A percentile compares a stretch with the other conserved stretches of the same genome.
These are phyloP conservation scores for Liparis tanakae DNA, from an alignment of 2,797 vertebrate genomes.

Conservation along the genomic window DNA sequence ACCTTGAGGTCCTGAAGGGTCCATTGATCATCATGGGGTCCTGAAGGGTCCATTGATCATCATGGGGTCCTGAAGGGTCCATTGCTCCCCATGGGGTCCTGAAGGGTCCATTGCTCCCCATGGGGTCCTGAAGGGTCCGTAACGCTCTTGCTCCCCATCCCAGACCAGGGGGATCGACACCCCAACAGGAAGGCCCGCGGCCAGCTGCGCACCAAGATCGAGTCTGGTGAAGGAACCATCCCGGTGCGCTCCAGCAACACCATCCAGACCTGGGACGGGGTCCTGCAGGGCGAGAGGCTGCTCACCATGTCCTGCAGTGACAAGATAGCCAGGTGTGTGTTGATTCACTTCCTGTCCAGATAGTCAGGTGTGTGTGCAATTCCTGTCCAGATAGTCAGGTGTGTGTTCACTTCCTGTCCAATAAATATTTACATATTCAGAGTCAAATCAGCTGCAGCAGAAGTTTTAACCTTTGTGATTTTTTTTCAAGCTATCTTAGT, in stretches of 20 bases:
- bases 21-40: neutral
- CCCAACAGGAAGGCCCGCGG: conserved; percentile 93
- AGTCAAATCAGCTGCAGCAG: too few relatives aligned
- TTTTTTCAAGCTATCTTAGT: too few relatives aligned
- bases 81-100: neutral
- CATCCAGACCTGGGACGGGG: conserved; percentile 95
- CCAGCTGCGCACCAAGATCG: conserved; percentile 94
- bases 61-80: too few relatives aligned
- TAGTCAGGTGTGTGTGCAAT: too few relatives aligned
- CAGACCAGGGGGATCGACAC: conserved; percentile 92
- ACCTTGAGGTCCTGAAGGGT: too few relatives aligned
- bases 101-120: too few relatives aligned
- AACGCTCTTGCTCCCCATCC: neutral
- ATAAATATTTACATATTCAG: too few relatives aligned
- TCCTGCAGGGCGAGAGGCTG: conserved; percentile 91
- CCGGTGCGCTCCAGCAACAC: conserved; percentile 89
- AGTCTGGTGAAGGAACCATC: conserved; percentile 95
- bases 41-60: too few relatives aligned
- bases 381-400: too few relatives aligned
- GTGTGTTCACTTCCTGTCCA: too few relatives aligned
- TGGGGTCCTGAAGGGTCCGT: neutral
- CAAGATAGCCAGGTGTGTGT: conserved; percentile 91
- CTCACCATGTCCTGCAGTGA: conserved; percentile 98
- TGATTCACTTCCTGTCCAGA: neutral
- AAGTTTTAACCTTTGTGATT: too few relatives aligned